A percentile compares a stretch with the other conserved stretches of the same genome.
These are phyloP conservation scores for Platysternon megacephalum DNA, from an alignment of 2,113 vertebrate species.

Conservation along the genomic window DNA sequence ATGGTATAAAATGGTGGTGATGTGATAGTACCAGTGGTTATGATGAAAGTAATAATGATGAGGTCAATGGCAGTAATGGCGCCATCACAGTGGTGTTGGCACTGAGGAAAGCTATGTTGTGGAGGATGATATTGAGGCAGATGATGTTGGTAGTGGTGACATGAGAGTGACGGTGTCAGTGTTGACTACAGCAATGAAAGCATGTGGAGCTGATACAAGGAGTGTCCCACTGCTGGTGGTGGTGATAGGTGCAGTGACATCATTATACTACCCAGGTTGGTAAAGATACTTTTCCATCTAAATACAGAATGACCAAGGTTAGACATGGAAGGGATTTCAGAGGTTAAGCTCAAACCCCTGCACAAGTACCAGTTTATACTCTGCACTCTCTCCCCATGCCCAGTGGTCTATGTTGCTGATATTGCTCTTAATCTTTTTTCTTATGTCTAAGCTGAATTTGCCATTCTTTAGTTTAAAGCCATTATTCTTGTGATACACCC, in stretches of 20 bases:
- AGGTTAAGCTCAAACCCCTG: neutral
- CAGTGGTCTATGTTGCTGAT: neutral
- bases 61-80: neutral
- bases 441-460: neutral
- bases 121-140: neutral
- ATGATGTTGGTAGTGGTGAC: neutral
- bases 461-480: neutral
- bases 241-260: neutral
- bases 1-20: neutral
- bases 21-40: neutral
- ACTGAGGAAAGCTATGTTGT: neutral
- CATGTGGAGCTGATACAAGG: neutral
- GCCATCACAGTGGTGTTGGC: neutral
- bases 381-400: neutral
- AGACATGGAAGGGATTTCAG: neutral
- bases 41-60: neutral
- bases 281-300: neutral
- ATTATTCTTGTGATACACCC: neutral
- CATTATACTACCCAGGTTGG: accelerated
- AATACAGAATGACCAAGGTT: neutral
- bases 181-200: neutral
- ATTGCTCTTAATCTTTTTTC: neutral
- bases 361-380: neutral
- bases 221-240: accelerated
- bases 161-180: neutral